Evolutionary conservation across 2,797 vertebrate species (phyloP).

Genomic region (Decapterus maruadsi): DNA sequence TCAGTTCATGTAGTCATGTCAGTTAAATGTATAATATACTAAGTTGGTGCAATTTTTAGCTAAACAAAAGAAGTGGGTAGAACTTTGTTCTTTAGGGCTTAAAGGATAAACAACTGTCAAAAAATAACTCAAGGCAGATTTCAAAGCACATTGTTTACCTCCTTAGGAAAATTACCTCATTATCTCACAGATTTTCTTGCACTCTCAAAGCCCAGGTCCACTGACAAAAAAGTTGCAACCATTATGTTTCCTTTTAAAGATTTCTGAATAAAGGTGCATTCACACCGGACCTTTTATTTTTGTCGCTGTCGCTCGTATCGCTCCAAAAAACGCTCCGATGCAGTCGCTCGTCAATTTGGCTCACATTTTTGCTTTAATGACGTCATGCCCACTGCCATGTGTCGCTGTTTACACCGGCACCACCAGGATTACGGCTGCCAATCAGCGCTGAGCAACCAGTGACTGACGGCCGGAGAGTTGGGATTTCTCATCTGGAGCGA

Average conservation of each 20-base stretch:
- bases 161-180: constrained; percentile 22
- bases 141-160: constrained; percentile 40
- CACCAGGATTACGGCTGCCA: no score
- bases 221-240: constrained; percentile 29
- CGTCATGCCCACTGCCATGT: no score
- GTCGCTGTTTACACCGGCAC: no score
- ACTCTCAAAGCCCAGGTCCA: constrained; percentile 15
- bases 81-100: constrained; percentile 11
- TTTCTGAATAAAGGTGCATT: neutral
- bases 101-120: constrained; percentile 19
- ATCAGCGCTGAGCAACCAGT: no score
- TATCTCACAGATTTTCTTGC: constrained; percentile 24
- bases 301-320: no score
- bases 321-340: no score
- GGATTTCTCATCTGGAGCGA: no score
- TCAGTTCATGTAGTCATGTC: constrained; percentile 8
- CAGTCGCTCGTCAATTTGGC: no score
- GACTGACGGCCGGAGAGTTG: no score
- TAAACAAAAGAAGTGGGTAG: constrained; percentile 10
- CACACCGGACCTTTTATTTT: no score
- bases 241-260: neutral
- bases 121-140: constrained; percentile 32
- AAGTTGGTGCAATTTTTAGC: constrained; percentile 13
- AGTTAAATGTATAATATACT: constrained; percentile 20
- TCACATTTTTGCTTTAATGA: no score